phyloP scores from a whole-genome alignment of 1,140 invertebrate genomes.

The Eulimnadia texana region DNA sequence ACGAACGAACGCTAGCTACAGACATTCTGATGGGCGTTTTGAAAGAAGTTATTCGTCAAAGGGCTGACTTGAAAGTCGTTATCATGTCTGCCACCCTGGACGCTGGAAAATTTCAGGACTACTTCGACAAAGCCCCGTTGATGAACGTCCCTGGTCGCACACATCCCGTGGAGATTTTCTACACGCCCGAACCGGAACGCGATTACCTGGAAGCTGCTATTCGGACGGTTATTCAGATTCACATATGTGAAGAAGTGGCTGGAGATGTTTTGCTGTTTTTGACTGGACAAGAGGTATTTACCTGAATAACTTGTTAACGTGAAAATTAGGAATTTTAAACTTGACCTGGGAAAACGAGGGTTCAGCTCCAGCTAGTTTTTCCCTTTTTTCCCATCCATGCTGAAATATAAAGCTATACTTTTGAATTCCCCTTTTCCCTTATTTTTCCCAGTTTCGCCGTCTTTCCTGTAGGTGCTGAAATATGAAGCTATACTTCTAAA shows the following conservation, averaged over 20 bases:
- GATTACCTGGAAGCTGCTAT: constrained; percentile 99
- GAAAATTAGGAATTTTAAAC: no score
- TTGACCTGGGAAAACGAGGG: no score
- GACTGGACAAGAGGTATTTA: constrained; percentile 72
- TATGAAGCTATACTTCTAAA: no score
- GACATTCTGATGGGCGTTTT: constrained; percentile 98
- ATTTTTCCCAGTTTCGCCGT: constrained; percentile 7
- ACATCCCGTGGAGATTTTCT: constrained; percentile 96
- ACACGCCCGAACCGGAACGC: constrained; percentile 94
- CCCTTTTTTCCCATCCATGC: no score
- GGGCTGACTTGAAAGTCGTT: constrained; percentile 88
- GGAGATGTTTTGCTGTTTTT: constrained; percentile 93
- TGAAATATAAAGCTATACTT: neutral
- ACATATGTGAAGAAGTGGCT: constrained; percentile 91
- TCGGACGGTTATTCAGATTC: constrained; percentile 95
- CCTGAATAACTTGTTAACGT: constrained; percentile 6
- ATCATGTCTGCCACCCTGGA: constrained; percentile 99
- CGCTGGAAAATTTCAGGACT: constrained; percentile 96
- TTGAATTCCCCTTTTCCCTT: no score
- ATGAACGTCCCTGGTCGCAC: constrained; percentile 97
- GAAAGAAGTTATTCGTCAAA: constrained; percentile 92
- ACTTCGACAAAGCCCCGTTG: constrained; percentile 94
- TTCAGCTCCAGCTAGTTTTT: no score
- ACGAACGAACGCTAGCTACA: constrained; percentile 94
- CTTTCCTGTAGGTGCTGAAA: neutral